A percentile compares a stretch with the other conserved stretches of the same genome.
phyloP scores from a whole-genome alignment of 2,113 vertebrate genomes.

The Phodopus roborovskii region DNA sequence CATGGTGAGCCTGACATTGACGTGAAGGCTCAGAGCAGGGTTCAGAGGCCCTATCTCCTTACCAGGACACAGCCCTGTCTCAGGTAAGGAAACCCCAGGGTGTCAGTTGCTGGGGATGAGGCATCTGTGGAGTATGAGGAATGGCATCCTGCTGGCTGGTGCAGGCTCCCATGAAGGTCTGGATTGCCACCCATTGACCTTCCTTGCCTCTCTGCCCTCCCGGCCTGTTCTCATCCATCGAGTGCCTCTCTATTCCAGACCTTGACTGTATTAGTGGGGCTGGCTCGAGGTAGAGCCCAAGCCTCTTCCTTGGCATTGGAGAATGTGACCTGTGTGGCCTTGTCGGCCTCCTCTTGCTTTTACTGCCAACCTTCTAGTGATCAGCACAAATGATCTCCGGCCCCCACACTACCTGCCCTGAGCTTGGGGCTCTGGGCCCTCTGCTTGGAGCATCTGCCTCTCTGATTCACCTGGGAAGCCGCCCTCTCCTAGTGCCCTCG shows the following conservation, averaged over 20 bases:
- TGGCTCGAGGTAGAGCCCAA: background rate
- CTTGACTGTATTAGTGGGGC: background rate
- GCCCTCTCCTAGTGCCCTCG: background rate
- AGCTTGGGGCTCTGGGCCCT: background rate
- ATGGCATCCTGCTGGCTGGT: accelerated
- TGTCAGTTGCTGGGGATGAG: background rate
- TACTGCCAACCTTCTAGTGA: background rate
- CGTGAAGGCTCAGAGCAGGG: background rate
- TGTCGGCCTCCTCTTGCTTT: background rate
- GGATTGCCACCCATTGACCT: background rate
- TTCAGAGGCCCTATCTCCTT: conserved; percentile 23
- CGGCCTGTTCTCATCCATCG: background rate
- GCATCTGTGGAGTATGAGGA: background rate
- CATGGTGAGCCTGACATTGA: background rate
- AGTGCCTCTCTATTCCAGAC: background rate
- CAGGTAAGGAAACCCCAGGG: conserved; percentile 59
- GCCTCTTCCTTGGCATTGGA: background rate
- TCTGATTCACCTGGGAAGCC: background rate
- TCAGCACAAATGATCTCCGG: background rate
- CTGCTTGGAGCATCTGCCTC: background rate
- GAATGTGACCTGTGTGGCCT: background rate
- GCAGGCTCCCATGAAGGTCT: background rate
- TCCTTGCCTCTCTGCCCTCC: background rate
- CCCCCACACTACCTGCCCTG: background rate
- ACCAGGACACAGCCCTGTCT: background rate